These are phyloP conservation scores for Lepidiolamprologus cunningtoni DNA, from an alignment of 2,113 vertebrate genomes.

Conservation along the genomic window DNA sequence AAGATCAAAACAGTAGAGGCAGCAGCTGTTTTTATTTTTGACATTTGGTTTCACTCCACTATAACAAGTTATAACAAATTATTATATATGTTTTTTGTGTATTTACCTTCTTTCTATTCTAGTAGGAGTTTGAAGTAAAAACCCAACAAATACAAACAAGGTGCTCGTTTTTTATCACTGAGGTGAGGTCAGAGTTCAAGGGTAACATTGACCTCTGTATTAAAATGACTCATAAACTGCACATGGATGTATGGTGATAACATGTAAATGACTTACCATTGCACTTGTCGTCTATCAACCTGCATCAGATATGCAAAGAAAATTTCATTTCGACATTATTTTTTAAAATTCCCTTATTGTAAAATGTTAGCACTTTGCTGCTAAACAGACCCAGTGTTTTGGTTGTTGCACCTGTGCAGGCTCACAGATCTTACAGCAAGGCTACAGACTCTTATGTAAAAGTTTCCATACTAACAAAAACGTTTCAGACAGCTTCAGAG, in stretches of 20 bases:
- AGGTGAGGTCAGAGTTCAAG: background rate
- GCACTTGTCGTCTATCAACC: background rate
- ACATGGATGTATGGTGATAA: background rate
- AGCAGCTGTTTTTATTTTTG: background rate
- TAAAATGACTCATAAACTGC: background rate
- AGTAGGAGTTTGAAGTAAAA: background rate
- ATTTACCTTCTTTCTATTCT: background rate
- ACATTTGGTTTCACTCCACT: background rate
- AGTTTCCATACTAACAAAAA: background rate
- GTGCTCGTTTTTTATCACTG: background rate
- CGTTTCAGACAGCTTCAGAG: background rate
- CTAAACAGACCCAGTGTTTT: background rate
- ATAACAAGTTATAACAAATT: background rate
- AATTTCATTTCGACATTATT: background rate
- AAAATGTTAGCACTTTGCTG: background rate
- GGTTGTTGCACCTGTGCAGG: background rate
- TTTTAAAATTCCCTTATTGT: background rate
- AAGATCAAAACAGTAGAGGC: background rate
- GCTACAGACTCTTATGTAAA: background rate
- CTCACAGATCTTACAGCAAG: background rate
- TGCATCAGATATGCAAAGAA: background rate
- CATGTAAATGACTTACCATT: background rate
- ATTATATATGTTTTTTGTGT: background rate
- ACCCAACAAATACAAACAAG: background rate
- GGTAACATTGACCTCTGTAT: background rate